These are phyloP conservation scores for Oophaga pumilio DNA, from an alignment of 2,113 vertebrate species.

Conservation along the genomic window DNA sequence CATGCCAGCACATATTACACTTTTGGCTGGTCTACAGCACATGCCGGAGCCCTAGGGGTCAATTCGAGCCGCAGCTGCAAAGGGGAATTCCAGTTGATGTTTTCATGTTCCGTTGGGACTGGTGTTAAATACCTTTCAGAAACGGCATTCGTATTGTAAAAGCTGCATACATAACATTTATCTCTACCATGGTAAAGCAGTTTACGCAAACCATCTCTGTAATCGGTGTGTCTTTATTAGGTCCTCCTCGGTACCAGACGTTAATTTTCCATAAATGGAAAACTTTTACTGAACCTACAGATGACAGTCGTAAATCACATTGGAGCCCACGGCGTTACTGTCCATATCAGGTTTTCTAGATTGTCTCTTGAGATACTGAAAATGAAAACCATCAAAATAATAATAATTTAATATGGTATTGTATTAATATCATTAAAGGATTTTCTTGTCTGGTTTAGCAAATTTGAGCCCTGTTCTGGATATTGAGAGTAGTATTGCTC, in stretches of 20 bases:
- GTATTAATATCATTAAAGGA: too few species aligned
- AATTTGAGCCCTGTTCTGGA: too few species aligned
- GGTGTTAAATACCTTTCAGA: conserved; percentile 49
- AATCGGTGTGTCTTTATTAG: conserved; percentile 10
- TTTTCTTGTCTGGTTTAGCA: too few species aligned
- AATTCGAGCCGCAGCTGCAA: conserved; percentile 25
- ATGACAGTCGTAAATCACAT: background rate
- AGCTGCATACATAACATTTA: conserved; percentile 23
- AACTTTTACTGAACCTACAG: background rate
- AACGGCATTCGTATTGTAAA: conserved; percentile 41
- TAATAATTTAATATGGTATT: too few species aligned
- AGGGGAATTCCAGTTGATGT: conserved; percentile 51
- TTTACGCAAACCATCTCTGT: background rate
- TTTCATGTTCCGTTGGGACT: conserved; percentile 26
- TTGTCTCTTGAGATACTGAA: background rate
- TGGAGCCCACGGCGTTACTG: background rate
- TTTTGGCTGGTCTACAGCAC: conserved; percentile 36
- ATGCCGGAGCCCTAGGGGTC: conserved; percentile 43
- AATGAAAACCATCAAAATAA: background rate
- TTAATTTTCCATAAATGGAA: conserved; percentile 29
- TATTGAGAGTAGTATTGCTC: too few species aligned
- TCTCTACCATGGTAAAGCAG: background rate
- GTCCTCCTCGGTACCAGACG: background rate
- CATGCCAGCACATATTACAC: conserved; percentile 51
- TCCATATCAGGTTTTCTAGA: background rate